A percentile compares a stretch with the other conserved stretches of the same genome.
These are phyloP conservation scores for Actias luna DNA, from an alignment of 2,888 invertebrate genomes.

Conservation along the genomic window DNA sequence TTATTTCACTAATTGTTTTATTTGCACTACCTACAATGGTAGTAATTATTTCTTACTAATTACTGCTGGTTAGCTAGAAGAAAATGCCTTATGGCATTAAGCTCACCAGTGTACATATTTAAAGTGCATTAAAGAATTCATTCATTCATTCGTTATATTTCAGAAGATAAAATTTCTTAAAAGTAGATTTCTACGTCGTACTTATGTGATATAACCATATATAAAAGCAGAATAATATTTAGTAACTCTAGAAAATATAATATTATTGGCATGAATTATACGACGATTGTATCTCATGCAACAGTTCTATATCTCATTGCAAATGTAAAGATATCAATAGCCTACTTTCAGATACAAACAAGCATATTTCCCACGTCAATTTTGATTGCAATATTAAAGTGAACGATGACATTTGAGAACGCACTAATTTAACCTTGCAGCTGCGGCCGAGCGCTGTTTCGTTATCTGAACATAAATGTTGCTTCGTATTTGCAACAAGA, in stretches of 20 bases:
- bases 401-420: constrained; percentile 74
- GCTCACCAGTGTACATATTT: no score
- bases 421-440: constrained; percentile 69
- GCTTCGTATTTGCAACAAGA: constrained; percentile 37
- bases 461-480: constrained; percentile 60
- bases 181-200: not conserved
- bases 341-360: constrained; percentile 67
- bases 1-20: no score
- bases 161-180: not conserved
- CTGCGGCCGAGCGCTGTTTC: constrained; percentile 49
- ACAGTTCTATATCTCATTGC: constrained; percentile 62
- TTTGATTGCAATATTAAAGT: constrained; percentile 78
- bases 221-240: not conserved
- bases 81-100: no score
- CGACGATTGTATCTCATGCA: constrained; percentile 57
- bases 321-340: constrained; percentile 70
- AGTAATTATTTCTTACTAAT: no score
- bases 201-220: not conserved
- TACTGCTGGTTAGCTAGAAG: no score
- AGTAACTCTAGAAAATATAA: not conserved
- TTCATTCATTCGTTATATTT: no score
- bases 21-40: no score
- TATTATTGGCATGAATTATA: not conserved
- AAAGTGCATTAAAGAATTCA: no score
- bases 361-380: constrained; percentile 79